Conservation (phyloP, 1,140 invertebrate genomes). For the Drosophila pruinosa region DNA sequence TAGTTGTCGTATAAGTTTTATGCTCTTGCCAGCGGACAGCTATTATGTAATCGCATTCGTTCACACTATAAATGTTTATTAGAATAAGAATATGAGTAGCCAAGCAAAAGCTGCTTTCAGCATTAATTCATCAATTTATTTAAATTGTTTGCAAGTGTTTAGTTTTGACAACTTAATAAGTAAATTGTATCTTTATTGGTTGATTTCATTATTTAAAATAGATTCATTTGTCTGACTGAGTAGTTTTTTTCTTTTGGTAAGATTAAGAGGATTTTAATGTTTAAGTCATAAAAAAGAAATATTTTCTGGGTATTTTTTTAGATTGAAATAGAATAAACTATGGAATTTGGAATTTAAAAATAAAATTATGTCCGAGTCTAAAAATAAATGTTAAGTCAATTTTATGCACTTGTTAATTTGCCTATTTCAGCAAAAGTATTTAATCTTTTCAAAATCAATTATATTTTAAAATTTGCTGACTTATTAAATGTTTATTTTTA, state of each 20-base stretch:
- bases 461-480: too few relatives aligned
- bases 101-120: too few relatives aligned
- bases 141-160: not conserved
- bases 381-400: not conserved
- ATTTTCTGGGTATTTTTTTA: too few relatives aligned
- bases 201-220: not conserved
- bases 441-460: too few relatives aligned
- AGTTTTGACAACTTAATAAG: slow-evolving; percentile 5
- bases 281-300: too few relatives aligned
- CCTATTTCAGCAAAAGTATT: too few relatives aligned
- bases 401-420: too few relatives aligned
- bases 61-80: slow-evolving; percentile 2
- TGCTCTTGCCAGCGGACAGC: not conserved
- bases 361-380: not conserved
- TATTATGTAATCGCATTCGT: slow-evolving; percentile 32
- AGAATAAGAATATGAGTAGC: not conserved
- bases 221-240: not conserved
- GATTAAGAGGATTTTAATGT: not conserved
- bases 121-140: not conserved
- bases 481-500: not conserved
- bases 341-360: not conserved
- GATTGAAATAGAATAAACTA: too few relatives aligned
- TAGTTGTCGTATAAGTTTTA: not conserved
- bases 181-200: not conserved
- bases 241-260: not conserved